These are phyloP conservation scores for Oplegnathus fasciatus DNA, from an alignment of 2,113 vertebrate genomes.

Conservation along the genomic window DNA sequence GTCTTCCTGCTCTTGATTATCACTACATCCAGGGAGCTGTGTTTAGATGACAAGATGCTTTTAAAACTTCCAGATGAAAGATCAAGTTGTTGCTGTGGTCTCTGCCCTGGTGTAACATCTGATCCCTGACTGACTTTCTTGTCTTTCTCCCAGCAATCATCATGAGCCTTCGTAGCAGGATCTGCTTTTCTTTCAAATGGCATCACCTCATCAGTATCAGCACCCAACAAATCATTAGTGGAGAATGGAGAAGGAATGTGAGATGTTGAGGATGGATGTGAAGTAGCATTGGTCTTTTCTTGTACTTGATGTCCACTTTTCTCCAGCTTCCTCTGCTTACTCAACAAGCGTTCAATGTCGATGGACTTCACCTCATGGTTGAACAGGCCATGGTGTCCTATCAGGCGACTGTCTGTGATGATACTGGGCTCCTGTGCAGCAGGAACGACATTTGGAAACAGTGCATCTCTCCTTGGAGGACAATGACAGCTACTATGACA, in stretches of 20 bases:
- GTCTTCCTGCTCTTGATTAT: slow-evolving; percentile 16
- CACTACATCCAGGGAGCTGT: not conserved
- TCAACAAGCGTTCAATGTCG: slow-evolving; percentile 83
- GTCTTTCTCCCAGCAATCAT: slow-evolving; percentile 28
- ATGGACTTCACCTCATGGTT: slow-evolving; percentile 86
- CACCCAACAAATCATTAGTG: slow-evolving; percentile 14
- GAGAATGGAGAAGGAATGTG: slow-evolving; percentile 7
- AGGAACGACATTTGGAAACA: slow-evolving; percentile 45
- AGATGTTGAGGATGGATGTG: slow-evolving; percentile 13
- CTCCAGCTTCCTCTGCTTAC: slow-evolving; percentile 58
- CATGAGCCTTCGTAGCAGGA: not conserved
- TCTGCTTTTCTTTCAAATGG: slow-evolving; percentile 17
- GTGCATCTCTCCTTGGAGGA: slow-evolving; percentile 44
- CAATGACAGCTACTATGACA: slow-evolving; percentile 35
- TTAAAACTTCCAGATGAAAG: slow-evolving; percentile 58
- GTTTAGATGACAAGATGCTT: slow-evolving; percentile 41
- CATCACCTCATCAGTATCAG: slow-evolving; percentile 15
- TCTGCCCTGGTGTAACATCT: slow-evolving; percentile 55
- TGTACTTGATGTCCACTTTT: slow-evolving; percentile 16
- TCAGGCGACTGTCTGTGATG: slow-evolving; percentile 85
- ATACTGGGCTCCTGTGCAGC: slow-evolving; percentile 76
- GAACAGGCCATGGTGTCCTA: slow-evolving; percentile 85
- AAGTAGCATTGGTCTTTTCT: slow-evolving; percentile 12
- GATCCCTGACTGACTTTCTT: slow-evolving; percentile 35
- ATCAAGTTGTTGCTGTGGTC: slow-evolving; percentile 20